A percentile compares a stretch with the other conserved stretches of the same genome.
These are phyloP conservation scores for Thereuonema tuberculata DNA, from an alignment of 1,140 invertebrate species.

Conservation along the genomic window DNA sequence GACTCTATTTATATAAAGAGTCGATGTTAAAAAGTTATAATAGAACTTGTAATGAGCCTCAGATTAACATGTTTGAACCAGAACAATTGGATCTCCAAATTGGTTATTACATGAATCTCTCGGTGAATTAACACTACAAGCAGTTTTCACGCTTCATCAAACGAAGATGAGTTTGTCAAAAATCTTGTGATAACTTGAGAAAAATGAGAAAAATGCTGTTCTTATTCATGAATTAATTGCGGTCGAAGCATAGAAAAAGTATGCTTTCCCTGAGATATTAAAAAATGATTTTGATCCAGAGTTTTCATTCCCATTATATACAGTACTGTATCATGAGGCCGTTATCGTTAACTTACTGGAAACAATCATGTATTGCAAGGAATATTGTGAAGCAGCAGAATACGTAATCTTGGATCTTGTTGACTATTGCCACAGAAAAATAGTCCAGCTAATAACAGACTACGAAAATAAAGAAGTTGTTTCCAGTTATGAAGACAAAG, in stretches of 20 bases:
- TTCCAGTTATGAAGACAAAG: too few relatives aligned
- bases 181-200: background rate
- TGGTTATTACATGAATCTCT: background rate
- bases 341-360: background rate
- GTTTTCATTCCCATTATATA: background rate
- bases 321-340: background rate
- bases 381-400: conserved; percentile 1
- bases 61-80: too few relatives aligned
- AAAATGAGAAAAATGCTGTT: background rate
- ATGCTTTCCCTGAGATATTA: background rate
- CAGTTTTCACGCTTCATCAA: conserved; percentile 1
- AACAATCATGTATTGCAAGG: background rate
- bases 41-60: too few relatives aligned
- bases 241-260: conserved; percentile 1
- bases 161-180: conserved; percentile 7
- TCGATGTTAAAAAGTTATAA: too few relatives aligned
- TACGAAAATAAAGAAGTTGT: too few relatives aligned
- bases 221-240: conserved; percentile 2
- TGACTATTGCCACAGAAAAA: conserved; percentile 6
- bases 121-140: conserved; percentile 6
- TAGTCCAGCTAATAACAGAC: background rate
- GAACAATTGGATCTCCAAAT: too few relatives aligned
- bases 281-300: background rate
- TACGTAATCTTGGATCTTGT: background rate
- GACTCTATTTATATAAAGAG: too few relatives aligned